These are phyloP conservation scores for Coleophora flavipennella DNA, from an alignment of 2,888 invertebrate species.

Conservation along the genomic window DNA sequence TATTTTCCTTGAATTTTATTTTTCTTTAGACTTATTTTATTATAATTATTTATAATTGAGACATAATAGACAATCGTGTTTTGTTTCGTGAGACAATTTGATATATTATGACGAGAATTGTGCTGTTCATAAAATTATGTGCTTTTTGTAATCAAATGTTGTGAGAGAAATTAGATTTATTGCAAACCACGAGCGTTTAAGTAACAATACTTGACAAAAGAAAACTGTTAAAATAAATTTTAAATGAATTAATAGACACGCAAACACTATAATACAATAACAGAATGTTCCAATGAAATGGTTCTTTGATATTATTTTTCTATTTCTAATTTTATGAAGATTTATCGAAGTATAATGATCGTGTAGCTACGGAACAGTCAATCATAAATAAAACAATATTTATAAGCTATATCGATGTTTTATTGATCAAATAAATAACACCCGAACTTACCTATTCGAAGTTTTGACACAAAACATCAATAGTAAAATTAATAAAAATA, in stretches of 20 bases:
- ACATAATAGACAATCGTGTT: conserved; percentile 49
- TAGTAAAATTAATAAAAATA: too few relatives aligned
- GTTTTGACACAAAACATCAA: too few relatives aligned
- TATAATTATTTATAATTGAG: conserved; percentile 50
- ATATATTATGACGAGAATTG: conserved; percentile 27
- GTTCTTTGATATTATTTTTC: conserved; percentile 72
- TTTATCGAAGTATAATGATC: conserved; percentile 59
- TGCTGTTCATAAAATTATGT: conserved; percentile 27
- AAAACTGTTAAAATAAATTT: conserved; percentile 19
- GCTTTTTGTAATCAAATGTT: conserved; percentile 35
- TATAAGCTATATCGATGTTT: conserved; percentile 58
- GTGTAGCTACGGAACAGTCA: conserved; percentile 63
- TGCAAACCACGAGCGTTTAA: too few relatives aligned
- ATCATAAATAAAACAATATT: conserved; percentile 68
- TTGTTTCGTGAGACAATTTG: conserved; percentile 45
- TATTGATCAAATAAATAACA: conserved; percentile 1
- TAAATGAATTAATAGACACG: conserved; percentile 23
- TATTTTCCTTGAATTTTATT: conserved; percentile 37
- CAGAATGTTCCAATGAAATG: conserved; percentile 60
- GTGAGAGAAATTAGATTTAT: conserved; percentile 18
- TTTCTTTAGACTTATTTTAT: conserved; percentile 42
- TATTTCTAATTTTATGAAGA: conserved; percentile 70
- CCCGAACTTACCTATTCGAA: too few relatives aligned
- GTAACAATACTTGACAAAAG: too few relatives aligned
- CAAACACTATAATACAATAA: conserved; percentile 21